Evolutionary conservation across 1,140 invertebrate species (phyloP).

Genomic region (Tetragnatha versicolor): DNA sequence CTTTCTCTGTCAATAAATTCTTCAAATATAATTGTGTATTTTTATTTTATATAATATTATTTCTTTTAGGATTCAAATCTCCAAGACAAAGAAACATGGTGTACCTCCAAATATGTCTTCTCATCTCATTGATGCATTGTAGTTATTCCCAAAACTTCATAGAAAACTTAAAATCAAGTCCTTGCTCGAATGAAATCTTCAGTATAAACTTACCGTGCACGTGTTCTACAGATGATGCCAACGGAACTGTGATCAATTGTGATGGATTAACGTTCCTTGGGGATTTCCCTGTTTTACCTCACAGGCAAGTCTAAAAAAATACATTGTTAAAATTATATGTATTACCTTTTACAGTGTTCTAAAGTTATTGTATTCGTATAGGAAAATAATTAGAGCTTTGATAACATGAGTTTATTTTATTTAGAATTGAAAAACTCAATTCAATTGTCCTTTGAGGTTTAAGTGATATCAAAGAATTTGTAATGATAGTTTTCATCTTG

Average conservation of each 20-base stretch:
- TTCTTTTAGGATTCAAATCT: neutral
- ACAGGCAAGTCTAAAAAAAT: slow-evolving; percentile 63
- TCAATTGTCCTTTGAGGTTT: too few relatives aligned
- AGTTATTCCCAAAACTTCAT: neutral
- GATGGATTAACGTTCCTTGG: slow-evolving; percentile 80
- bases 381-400: too few relatives aligned
- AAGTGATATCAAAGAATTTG: too few relatives aligned
- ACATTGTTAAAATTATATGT: neutral
- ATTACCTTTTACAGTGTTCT: neutral
- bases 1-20: neutral
- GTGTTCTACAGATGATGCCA: slow-evolving; percentile 8
- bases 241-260: slow-evolving; percentile 73
- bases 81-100: neutral
- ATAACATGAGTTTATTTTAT: too few relatives aligned
- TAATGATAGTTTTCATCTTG: too few relatives aligned
- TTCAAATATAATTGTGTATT: neutral
- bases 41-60: neutral
- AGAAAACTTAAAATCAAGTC: neutral
- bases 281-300: slow-evolving; percentile 76
- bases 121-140: neutral
- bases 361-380: too few relatives aligned
- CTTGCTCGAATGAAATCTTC: slow-evolving; percentile 13
- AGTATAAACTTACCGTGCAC: slow-evolving; percentile 28
- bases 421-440: too few relatives aligned
- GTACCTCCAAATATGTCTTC: slow-evolving; percentile 6